phyloP scores from a whole-genome alignment of 2,797 vertebrate genomes.

The Hypotaenidia philippensis region DNA sequence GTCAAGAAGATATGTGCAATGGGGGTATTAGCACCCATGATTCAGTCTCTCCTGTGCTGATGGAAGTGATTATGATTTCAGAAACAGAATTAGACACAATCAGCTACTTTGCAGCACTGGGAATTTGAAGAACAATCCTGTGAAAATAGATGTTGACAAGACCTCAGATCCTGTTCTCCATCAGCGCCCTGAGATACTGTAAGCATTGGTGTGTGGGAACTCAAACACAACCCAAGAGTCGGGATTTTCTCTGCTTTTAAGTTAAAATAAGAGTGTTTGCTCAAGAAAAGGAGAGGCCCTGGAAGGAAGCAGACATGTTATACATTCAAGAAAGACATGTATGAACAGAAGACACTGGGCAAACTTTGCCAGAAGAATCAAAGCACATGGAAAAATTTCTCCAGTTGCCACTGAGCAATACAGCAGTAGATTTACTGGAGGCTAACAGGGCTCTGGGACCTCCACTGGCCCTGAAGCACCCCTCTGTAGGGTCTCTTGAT shows the following conservation, averaged over 20 bases:
- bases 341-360: background rate
- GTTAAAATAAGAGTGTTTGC: constrained; percentile 48
- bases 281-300: constrained; percentile 8
- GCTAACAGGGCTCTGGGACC: background rate
- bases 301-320: background rate
- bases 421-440: background rate
- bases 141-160: background rate
- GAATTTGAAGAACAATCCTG: constrained; percentile 22
- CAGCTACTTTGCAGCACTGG: background rate
- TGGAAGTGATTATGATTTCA: background rate
- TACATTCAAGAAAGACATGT: background rate
- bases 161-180: constrained; percentile 35
- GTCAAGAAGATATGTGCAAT: background rate
- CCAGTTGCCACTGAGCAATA: background rate
- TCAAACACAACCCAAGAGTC: constrained; percentile 45
- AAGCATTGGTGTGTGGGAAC: constrained; percentile 37
- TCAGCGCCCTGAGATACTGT: constrained; percentile 9
- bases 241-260: constrained; percentile 33
- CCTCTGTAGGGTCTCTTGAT: background rate
- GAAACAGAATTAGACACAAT: background rate
- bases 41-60: background rate
- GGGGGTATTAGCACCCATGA: background rate
- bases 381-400: background rate
- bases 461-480: background rate
- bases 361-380: background rate